Evolutionary conservation across 2,888 invertebrate species (phyloP), one percentile per base, ranked within the genome.

Genomic region (Dinocampus coccinellae): DNA sequence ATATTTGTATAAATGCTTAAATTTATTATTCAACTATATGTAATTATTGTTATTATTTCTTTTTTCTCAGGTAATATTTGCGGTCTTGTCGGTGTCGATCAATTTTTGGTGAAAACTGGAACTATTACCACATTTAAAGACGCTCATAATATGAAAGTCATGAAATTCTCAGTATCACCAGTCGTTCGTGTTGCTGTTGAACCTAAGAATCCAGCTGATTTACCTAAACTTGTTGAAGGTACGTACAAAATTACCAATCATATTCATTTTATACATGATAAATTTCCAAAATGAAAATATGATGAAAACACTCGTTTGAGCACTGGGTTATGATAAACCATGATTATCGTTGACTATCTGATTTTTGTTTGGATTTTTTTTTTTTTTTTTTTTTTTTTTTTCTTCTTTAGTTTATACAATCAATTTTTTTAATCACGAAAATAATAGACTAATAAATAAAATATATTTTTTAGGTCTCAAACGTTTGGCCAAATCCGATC

Each of bases 141-240:
- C 87, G 99, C 99, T 11, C 99, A 99, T 91, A 99, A 99, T 92
- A 94, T 99, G 96, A 93, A 93, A 90, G 97, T 99, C 81, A 99
- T 99, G 99, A 99, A 99, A 90, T 99, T 99, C 94, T 97, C 97
- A 82, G 99, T 99, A 68, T 98, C 98, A 3, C 99, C 99, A 79
- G 99, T 99, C 73, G 99, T 99, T 88, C 95, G 99, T 86, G 97
- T 99, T 34, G 99, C 99, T 82, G 99, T 99, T 1, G 99, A 99
- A 89, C 98, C 99, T 84, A 98, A 98, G 91, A 99, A 99, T 89
- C 97, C 99, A 20, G 97, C 98, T 69, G 99, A 99, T 90, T 90
- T 99, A 89, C 99, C 99, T 81, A 99, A 99, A 90, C 91, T 99
- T 83, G 99, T 99, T 72, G 98, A 99, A 92, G 96, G 88, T 86